phyloP scores from a whole-genome alignment of 2,888 invertebrate species.

The Drosophila testacea region DNA sequence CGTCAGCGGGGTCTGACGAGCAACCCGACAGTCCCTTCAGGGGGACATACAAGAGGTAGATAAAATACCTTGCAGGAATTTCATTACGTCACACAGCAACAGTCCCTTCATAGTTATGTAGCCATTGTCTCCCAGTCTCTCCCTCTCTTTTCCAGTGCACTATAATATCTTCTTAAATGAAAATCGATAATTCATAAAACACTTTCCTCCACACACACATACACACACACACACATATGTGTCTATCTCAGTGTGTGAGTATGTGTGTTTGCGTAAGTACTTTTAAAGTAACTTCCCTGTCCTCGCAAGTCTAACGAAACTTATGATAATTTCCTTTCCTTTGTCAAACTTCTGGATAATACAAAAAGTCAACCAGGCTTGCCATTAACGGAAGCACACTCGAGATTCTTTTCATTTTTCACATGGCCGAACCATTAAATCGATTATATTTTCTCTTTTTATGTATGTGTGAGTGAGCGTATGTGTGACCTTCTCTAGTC shows the following conservation, averaged over 20 bases:
- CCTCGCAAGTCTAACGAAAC: conserved; percentile 45
- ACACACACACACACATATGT: conserved; percentile 2
- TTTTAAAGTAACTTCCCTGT: conserved; percentile 47
- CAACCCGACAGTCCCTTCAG: background rate
- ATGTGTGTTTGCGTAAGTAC: conserved; percentile 49
- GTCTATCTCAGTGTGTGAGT: conserved; percentile 8
- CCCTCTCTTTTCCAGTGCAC: conserved; percentile 16
- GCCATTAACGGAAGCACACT: conserved; percentile 44
- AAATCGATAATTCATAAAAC: conserved; percentile 70
- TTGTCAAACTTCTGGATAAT: conserved; percentile 66
- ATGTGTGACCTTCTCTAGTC: conserved; percentile 28
- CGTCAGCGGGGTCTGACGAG: conserved; percentile 23
- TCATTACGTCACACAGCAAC: conserved; percentile 54
- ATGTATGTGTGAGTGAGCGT: background rate
- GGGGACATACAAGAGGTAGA: background rate
- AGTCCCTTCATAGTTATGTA: conserved; percentile 21
- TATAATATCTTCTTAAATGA: conserved; percentile 66
- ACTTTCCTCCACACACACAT: conserved; percentile 25
- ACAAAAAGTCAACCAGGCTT: conserved; percentile 42
- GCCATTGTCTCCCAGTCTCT: conserved; percentile 33
- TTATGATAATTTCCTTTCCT: conserved; percentile 70
- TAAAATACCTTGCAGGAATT: conserved; percentile 56
- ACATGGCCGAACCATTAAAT: conserved; percentile 55
- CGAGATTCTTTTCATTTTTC: conserved; percentile 50
- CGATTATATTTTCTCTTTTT: conserved; percentile 32